Conservation (phyloP, 1,140 invertebrate species). For the Rhagoletis zephyria region DNA sequence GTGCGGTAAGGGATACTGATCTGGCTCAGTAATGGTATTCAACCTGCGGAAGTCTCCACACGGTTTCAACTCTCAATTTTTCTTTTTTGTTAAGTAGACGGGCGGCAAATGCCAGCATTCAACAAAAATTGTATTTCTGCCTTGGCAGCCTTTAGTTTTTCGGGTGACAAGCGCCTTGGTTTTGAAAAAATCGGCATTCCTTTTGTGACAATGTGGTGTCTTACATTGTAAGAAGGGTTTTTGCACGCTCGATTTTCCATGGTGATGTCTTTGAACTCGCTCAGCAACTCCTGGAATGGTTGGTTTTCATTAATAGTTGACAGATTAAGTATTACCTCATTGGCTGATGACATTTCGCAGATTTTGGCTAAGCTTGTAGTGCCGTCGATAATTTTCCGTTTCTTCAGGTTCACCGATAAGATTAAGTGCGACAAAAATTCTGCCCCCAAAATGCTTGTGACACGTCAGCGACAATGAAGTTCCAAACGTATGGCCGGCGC, state of each 20-base stretch:
- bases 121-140: too few species aligned
- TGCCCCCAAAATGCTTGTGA: conserved; percentile 6
- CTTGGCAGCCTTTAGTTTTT: conserved; percentile 62
- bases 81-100: conserved; percentile 71
- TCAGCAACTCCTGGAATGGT: neutral
- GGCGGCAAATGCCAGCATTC: conserved; percentile 59
- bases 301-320: neutral
- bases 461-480: conserved; percentile 33
- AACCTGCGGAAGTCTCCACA: conserved; percentile 74
- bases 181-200: conserved; percentile 66
- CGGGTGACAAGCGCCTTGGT: conserved; percentile 67
- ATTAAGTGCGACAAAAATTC: conserved; percentile 53
- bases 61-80: conserved; percentile 64
- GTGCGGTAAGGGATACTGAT: neutral
- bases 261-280: conserved; percentile 3
- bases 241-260: neutral
- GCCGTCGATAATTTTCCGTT: neutral
- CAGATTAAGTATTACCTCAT: neutral
- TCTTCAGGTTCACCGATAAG: conserved; percentile 43
- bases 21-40: conserved; percentile 62
- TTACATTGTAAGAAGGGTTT: neutral
- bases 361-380: neutral
- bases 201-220: conserved; percentile 61
- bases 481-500: conserved; percentile 41
- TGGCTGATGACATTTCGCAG: neutral